These are phyloP conservation scores for Camelus dromedarius DNA, from an alignment of 2,113 vertebrate genomes.

Conservation along the genomic window DNA sequence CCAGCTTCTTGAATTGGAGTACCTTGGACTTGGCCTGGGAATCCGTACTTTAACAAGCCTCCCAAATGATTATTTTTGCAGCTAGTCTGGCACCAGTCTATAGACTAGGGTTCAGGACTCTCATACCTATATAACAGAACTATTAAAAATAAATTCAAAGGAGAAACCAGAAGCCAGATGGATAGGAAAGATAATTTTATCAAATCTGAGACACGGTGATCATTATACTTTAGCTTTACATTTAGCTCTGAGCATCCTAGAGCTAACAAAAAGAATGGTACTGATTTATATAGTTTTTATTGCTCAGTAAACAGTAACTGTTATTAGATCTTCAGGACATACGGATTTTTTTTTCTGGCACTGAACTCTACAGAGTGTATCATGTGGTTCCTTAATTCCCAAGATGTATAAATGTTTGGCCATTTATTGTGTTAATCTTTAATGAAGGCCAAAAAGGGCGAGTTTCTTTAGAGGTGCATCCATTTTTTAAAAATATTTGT, in stretches of 20 bases:
- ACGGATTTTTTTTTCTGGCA: not conserved
- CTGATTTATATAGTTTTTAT: constrained; percentile 39
- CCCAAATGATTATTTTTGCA: not conserved
- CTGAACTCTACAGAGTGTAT: not conserved
- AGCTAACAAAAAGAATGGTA: constrained; percentile 9
- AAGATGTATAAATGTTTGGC: constrained; percentile 10
- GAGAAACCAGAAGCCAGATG: constrained; percentile 7
- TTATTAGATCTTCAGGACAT: constrained; percentile 13
- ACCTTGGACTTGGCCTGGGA: not conserved
- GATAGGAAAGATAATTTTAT: constrained; percentile 37
- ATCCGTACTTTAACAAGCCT: not conserved
- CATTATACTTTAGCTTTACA: constrained; percentile 36
- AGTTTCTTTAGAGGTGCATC: not conserved
- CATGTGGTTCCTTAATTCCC: constrained; percentile 45
- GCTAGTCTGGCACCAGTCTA: not conserved
- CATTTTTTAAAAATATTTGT: constrained; percentile 8
- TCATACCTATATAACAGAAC: constrained; percentile 33
- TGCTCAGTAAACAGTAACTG: not conserved
- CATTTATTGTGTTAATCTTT: not conserved
- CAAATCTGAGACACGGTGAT: not conserved
- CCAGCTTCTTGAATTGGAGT: not conserved
- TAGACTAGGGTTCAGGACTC: not conserved
- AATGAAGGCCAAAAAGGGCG: constrained; percentile 1
- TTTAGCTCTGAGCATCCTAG: constrained; percentile 48
- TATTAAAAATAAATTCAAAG: constrained; percentile 53